Conservation (phyloP, 2,797 vertebrate species). For the Coregonus ussuriensis region DNA sequence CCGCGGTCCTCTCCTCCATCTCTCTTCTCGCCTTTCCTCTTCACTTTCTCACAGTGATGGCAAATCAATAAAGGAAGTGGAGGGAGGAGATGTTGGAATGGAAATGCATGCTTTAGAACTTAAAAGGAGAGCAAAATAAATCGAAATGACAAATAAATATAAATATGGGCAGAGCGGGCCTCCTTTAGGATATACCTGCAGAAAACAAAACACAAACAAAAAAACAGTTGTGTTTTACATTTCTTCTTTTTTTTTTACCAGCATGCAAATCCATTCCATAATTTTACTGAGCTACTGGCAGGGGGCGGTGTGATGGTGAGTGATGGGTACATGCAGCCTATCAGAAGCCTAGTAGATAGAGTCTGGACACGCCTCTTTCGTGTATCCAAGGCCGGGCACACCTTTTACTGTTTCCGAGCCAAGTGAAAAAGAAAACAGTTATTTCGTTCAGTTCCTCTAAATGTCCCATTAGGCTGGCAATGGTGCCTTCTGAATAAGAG, state of each 20-base stretch:
- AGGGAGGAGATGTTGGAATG: conserved; percentile 46
- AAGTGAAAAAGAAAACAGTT: conserved; percentile 48
- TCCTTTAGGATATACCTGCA: conserved; percentile 80
- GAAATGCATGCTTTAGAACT: conserved; percentile 56
- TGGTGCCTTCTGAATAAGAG: neutral
- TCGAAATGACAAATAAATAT: conserved; percentile 30
- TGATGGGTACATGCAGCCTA: conserved; percentile 34
- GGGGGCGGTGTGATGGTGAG: neutral
- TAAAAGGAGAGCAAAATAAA: conserved; percentile 27
- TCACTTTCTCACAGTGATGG: conserved; percentile 68
- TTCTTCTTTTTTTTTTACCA: conserved; percentile 34
- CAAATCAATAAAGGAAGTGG: conserved; percentile 68
- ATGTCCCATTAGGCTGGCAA: conserved; percentile 26
- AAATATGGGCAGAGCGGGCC: conserved; percentile 41
- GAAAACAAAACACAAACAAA: conserved; percentile 68
- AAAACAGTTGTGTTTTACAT: conserved; percentile 62
- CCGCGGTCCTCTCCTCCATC: conserved; percentile 62
- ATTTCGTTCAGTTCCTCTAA: conserved; percentile 58
- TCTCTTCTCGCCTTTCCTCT: conserved; percentile 65
- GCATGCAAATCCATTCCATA: conserved; percentile 53
- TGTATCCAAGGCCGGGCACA: too few relatives aligned
- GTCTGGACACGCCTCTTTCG: too few relatives aligned
- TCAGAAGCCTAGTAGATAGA: neutral
- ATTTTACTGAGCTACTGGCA: conserved; percentile 20
- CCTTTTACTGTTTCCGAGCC: too few relatives aligned